Evolutionary conservation across 2,113 vertebrate genomes (phyloP).

Genomic region (Campylomormyrus tamandua): DNA sequence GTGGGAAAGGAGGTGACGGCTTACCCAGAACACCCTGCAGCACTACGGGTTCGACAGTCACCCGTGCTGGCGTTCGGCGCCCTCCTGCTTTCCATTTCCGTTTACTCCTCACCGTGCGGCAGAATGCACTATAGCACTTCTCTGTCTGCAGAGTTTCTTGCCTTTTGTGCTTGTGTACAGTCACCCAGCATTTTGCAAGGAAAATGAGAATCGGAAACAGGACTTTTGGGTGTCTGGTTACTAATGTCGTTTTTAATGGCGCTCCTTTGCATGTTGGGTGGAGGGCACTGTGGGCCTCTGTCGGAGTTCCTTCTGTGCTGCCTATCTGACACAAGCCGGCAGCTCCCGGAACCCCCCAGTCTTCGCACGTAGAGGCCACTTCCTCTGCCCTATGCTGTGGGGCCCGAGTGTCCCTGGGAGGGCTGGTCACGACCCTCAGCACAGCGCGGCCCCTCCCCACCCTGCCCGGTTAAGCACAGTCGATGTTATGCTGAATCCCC

Average conservation of each 20-base stretch:
- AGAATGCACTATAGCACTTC: background rate
- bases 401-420: background rate
- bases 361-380: background rate
- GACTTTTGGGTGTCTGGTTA: background rate
- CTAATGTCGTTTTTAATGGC: background rate
- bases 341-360: background rate
- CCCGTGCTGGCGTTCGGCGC: background rate
- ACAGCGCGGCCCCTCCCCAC: background rate
- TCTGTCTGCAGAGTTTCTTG: background rate
- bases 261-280: background rate
- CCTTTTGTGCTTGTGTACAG: background rate
- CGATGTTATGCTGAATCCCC: slow-evolving; percentile 6
- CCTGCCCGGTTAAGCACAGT: background rate
- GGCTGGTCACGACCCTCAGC: background rate
- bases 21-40: background rate
- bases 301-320: background rate
- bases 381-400: slow-evolving; percentile 16
- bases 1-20: background rate
- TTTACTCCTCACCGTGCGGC: background rate
- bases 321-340: background rate
- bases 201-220: background rate
- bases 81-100: background rate
- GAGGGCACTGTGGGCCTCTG: background rate
- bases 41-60: background rate
- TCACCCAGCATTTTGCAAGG: background rate